phyloP scores from a whole-genome alignment of 2,797 vertebrate genomes.

The Sebastes hubbsi region DNA sequence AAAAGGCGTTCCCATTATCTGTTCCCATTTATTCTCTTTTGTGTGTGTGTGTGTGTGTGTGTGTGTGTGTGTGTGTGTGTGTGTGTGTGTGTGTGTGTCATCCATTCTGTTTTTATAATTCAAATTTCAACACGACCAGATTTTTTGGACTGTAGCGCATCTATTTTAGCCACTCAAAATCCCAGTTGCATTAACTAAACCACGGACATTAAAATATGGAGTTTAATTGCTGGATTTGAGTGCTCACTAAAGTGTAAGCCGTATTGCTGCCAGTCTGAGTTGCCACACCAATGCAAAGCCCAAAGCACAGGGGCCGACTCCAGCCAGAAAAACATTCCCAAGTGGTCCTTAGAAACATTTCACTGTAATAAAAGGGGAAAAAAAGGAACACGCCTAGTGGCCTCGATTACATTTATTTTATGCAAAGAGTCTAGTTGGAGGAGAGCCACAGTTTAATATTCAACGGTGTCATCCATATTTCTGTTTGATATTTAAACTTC shows the following conservation, averaged over 20 bases:
- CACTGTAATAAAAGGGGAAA: constrained; percentile 16
- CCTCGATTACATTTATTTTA: constrained; percentile 51
- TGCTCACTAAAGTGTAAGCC: constrained; percentile 21
- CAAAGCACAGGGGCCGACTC: constrained; percentile 41
- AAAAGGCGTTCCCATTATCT: neutral
- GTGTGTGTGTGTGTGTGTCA: neutral
- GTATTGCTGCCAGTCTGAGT: constrained; percentile 29
- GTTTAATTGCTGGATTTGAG: constrained; percentile 28
- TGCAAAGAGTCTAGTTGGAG: constrained; percentile 47
- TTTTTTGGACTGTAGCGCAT: neutral
- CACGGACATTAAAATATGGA: constrained; percentile 6
- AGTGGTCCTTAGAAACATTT: constrained; percentile 55
- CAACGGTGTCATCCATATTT: constrained; percentile 65
- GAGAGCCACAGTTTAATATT: constrained; percentile 59
- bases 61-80: neutral
- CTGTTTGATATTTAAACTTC: constrained; percentile 72
- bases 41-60: neutral
- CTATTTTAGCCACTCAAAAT: neutral
- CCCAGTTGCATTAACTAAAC: constrained; percentile 13
- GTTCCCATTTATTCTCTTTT: neutral
- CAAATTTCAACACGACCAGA: neutral
- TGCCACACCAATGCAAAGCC: constrained; percentile 36
- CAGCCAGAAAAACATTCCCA: constrained; percentile 38
- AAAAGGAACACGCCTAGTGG: constrained; percentile 20
- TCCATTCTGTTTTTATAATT: neutral